These are phyloP conservation scores for Amblyraja radiata DNA, from an alignment of 2,797 vertebrate genomes.

Conservation along the genomic window DNA sequence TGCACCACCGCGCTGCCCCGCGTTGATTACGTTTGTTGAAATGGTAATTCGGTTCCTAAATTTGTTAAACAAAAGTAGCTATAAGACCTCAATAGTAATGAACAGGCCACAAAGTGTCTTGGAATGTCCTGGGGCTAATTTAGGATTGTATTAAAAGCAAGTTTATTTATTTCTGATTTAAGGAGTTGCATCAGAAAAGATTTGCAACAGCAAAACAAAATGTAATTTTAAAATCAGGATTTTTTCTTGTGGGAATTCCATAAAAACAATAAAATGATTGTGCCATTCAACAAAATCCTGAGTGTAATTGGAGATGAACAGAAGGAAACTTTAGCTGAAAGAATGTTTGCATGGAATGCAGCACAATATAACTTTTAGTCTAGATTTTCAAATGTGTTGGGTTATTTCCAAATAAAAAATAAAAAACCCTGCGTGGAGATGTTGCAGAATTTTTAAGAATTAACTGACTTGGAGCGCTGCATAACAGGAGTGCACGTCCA, in stretches of 20 bases:
- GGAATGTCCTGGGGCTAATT: neutral
- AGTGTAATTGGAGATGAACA: slow-evolving; percentile 11
- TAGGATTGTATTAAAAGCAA: too few relatives aligned
- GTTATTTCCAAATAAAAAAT: neutral
- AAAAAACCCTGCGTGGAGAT: neutral
- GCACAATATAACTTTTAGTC: neutral
- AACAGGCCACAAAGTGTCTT: neutral
- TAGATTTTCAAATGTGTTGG: neutral
- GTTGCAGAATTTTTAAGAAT: neutral
- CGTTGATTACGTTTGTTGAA: neutral
- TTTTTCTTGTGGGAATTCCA: neutral
- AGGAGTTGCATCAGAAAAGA: neutral
- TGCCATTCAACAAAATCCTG: neutral
- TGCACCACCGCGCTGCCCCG: too few relatives aligned
- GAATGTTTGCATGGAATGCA: neutral
- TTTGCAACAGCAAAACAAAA: neutral
- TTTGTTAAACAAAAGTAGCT: neutral
- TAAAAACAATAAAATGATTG: neutral
- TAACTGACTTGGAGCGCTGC: neutral
- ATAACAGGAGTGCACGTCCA: neutral
- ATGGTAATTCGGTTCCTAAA: neutral
- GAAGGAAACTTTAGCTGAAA: slow-evolving; percentile 5
- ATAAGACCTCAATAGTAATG: neutral
- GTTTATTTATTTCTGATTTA: neutral
- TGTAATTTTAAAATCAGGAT: neutral